These are phyloP conservation scores for Danionella dracula DNA, from an alignment of 2,797 vertebrate genomes.

Conservation along the genomic window DNA sequence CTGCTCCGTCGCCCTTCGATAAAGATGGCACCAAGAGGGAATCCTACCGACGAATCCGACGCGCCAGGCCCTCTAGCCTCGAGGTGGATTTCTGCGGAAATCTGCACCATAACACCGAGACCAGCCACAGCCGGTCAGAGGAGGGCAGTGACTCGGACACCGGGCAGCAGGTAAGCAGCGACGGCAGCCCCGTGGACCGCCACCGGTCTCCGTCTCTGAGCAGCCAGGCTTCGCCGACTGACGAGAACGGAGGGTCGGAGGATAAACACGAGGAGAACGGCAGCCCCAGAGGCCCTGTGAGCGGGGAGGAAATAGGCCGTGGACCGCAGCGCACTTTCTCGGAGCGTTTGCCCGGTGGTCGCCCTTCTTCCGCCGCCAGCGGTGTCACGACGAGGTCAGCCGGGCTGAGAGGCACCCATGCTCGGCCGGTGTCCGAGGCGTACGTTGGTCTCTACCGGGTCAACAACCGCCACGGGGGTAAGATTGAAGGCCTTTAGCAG, in stretches of 20 bases:
- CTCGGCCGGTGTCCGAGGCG: constrained; percentile 72
- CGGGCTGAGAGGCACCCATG: constrained; percentile 61
- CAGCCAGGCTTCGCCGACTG: constrained; percentile 55
- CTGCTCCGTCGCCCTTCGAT: constrained; percentile 58
- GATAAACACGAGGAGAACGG: constrained; percentile 52
- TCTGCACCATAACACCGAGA: constrained; percentile 69
- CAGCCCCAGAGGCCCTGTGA: constrained; percentile 52
- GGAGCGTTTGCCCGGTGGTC: constrained; percentile 68
- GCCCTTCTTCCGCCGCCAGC: constrained; percentile 62
- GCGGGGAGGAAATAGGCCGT: constrained; percentile 66
- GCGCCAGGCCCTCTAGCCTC: constrained; percentile 69
- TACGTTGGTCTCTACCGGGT: constrained; percentile 76
- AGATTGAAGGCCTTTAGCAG: constrained; percentile 30
- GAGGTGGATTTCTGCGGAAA: constrained; percentile 71
- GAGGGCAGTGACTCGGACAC: constrained; percentile 73
- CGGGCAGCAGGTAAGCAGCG: constrained; percentile 66
- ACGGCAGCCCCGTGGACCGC: constrained; percentile 65
- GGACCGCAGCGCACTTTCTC: constrained; percentile 73
- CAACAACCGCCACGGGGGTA: constrained; percentile 73
- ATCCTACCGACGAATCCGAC: constrained; percentile 64
- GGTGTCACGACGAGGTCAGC: constrained; percentile 62
- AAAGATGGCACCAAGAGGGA: constrained; percentile 69
- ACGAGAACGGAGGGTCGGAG: constrained; percentile 55
- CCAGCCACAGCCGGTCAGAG: constrained; percentile 68
- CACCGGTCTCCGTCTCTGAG: constrained; percentile 54